Evolutionary conservation across 2,888 invertebrate species (phyloP).

Genomic region (Unio pictorum): DNA sequence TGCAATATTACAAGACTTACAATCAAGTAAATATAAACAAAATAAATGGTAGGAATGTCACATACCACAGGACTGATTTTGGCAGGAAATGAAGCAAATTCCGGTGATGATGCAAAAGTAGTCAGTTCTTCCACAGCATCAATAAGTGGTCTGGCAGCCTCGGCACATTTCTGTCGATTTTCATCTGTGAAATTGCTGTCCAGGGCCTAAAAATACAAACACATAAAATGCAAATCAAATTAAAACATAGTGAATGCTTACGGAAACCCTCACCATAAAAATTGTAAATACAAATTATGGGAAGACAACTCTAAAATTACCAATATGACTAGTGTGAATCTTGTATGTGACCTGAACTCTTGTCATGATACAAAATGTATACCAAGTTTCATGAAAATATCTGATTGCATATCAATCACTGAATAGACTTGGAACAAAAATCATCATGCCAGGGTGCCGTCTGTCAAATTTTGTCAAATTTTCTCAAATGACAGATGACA

Average conservation of each 20-base stretch:
- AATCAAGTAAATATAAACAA: too few species aligned
- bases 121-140: constrained; percentile 94
- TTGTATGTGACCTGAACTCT: too few species aligned
- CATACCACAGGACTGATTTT: constrained; percentile 83
- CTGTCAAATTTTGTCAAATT: too few species aligned
- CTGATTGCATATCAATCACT: too few species aligned
- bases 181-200: constrained; percentile 88
- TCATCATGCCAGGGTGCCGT: too few species aligned
- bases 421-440: too few species aligned
- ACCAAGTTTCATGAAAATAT: too few species aligned
- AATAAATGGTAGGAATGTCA: too few species aligned
- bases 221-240: constrained; percentile 15
- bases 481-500: too few species aligned
- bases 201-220: constrained; percentile 68
- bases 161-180: constrained; percentile 69
- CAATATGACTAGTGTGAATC: too few species aligned
- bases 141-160: constrained; percentile 87
- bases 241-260: neutral
- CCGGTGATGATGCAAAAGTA: constrained; percentile 93
- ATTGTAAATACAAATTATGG: neutral
- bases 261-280: neutral
- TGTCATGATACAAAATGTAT: too few species aligned
- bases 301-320: neutral
- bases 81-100: constrained; percentile 93
- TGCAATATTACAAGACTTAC: too few species aligned